Evolutionary conservation across 2,797 vertebrate species (phyloP).

Genomic region (Champsocephalus gunnari): DNA sequence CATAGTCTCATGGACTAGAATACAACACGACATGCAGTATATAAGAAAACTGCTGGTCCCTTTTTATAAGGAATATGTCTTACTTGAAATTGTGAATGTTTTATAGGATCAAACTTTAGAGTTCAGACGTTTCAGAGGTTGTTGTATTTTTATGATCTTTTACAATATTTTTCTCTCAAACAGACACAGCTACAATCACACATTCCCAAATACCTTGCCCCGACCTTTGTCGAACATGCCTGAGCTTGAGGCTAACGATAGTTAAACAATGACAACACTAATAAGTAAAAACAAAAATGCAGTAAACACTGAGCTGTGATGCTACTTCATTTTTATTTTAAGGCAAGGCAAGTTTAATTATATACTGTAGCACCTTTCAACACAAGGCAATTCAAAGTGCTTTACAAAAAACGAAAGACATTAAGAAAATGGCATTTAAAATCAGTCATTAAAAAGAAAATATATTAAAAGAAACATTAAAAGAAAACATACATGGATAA

Average conservation of each 20-base stretch:
- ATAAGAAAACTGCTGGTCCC: background rate
- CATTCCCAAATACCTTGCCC: background rate
- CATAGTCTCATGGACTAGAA: background rate
- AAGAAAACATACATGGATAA: too few relatives aligned
- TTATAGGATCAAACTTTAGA: background rate
- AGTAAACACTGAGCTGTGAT: background rate
- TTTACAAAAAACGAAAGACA: too few relatives aligned
- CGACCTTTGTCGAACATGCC: background rate
- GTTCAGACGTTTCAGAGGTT: slow-evolving; percentile 1
- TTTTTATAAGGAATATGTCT: background rate
- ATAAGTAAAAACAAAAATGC: background rate
- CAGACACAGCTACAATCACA: background rate
- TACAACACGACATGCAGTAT: background rate
- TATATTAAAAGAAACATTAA: too few relatives aligned
- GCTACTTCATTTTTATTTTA: background rate
- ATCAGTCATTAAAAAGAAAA: too few relatives aligned
- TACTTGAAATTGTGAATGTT: slow-evolving; percentile 4
- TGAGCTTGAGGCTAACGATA: background rate
- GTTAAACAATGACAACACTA: background rate
- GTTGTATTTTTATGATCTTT: background rate
- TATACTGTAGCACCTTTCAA: too few relatives aligned
- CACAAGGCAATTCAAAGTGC: too few relatives aligned
- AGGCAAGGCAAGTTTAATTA: too few relatives aligned
- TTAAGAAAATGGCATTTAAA: too few relatives aligned
- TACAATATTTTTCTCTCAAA: background rate